These are phyloP conservation scores for Trichosurus vulpecula DNA, from an alignment of 2,797 vertebrate genomes.

Conservation along the genomic window DNA sequence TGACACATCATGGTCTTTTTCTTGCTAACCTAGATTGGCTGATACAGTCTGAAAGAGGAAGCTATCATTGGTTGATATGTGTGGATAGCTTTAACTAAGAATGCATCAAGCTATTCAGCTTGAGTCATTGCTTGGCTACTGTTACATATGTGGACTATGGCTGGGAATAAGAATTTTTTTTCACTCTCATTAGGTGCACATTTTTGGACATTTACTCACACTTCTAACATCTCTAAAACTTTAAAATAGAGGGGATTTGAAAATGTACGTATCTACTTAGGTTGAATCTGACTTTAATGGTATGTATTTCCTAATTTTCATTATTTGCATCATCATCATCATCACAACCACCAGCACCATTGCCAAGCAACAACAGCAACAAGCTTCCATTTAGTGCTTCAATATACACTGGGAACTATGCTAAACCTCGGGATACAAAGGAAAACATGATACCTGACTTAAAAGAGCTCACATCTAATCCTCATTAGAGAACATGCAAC, in stretches of 20 bases:
- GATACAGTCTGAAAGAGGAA: constrained; percentile 68
- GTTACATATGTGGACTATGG: constrained; percentile 79
- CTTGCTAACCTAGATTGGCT: constrained; percentile 74
- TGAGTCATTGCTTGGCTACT: constrained; percentile 76
- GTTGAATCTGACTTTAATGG: constrained; percentile 47
- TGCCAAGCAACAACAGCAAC: not conserved
- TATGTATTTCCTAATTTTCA: constrained; percentile 33
- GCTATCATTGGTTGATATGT: constrained; percentile 61
- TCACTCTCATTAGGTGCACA: constrained; percentile 67
- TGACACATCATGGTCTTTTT: constrained; percentile 73
- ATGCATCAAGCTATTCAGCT: constrained; percentile 72
- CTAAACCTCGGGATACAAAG: not conserved
- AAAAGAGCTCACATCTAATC: not conserved
- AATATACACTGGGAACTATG: not conserved
- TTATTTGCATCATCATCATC: not conserved
- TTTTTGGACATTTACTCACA: constrained; percentile 68
- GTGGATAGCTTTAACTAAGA: constrained; percentile 67
- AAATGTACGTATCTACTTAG: constrained; percentile 12
- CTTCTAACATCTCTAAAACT: constrained; percentile 67
- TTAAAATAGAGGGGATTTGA: constrained; percentile 55
- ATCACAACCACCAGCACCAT: not conserved
- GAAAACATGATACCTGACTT: not conserved
- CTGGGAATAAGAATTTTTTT: constrained; percentile 66
- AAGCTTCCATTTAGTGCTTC: not conserved
- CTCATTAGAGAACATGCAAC: not conserved